These are phyloP conservation scores for Bombylius discolor DNA, from an alignment of 2,888 invertebrate genomes.

Conservation along the genomic window DNA sequence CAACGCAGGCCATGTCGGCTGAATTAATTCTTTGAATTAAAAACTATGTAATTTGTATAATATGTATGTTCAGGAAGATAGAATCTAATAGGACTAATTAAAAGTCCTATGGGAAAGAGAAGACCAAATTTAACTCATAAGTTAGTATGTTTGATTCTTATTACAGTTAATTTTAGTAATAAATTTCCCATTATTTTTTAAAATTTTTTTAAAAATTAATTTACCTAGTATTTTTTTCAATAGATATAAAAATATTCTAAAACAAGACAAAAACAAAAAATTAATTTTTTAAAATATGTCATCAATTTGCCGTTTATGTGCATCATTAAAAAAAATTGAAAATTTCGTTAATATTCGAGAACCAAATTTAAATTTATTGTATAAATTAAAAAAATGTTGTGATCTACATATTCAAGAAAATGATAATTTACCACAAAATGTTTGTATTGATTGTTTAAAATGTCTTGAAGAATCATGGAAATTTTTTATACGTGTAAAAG, in stretches of 20 bases:
- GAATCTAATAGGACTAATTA: too few relatives aligned
- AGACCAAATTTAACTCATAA: too few relatives aligned
- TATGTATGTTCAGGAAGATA: too few relatives aligned
- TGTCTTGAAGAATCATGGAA: constrained; percentile 16
- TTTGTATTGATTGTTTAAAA: constrained; percentile 21
- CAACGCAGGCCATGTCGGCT: too few relatives aligned
- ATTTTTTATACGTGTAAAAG: constrained; percentile 21
- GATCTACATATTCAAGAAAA: constrained; percentile 16
- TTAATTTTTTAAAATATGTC: constrained; percentile 10
- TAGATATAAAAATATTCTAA: background rate
- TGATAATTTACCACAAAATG: constrained; percentile 20
- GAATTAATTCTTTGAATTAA: too few relatives aligned
- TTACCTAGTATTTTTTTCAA: too few relatives aligned
- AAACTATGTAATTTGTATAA: too few relatives aligned
- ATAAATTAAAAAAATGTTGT: constrained; percentile 20
- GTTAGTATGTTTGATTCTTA: too few relatives aligned
- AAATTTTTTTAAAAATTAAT: too few relatives aligned
- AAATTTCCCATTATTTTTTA: too few relatives aligned
- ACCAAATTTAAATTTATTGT: constrained; percentile 16
- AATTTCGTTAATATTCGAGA: constrained; percentile 15
- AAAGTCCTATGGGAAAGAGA: too few relatives aligned
- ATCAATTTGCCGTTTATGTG: constrained; percentile 24
- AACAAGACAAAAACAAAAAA: background rate
- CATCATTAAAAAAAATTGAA: constrained; percentile 21
- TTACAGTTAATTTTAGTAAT: too few relatives aligned